phyloP scores from a whole-genome alignment of 2,113 vertebrate genomes.

The Laterallus jamaicensis region DNA sequence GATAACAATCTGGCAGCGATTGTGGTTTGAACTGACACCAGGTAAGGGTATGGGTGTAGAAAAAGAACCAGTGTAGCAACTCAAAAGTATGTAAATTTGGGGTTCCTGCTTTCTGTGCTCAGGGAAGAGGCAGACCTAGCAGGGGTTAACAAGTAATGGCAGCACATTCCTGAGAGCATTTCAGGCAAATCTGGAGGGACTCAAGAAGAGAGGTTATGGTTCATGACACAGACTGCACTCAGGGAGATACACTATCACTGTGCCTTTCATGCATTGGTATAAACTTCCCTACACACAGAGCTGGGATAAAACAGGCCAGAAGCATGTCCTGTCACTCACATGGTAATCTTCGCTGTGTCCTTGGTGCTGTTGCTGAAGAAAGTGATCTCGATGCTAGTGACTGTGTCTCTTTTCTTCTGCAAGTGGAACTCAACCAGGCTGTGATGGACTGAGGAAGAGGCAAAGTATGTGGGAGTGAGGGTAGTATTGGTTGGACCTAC shows the following conservation, averaged over 20 bases:
- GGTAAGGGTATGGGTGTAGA: not conserved
- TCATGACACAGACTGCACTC: not conserved
- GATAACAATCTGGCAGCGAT: not conserved
- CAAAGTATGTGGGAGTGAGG: not conserved
- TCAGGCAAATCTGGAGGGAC: not conserved
- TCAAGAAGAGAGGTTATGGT: not conserved
- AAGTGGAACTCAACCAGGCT: slow-evolving; percentile 77
- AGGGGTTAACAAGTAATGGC: not conserved
- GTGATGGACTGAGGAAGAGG: slow-evolving; percentile 70
- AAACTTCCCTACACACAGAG: not conserved
- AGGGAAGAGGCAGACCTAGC: not conserved
- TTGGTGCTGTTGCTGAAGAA: slow-evolving; percentile 60
- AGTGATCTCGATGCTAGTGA: slow-evolving; percentile 67
- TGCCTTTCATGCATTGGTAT: not conserved
- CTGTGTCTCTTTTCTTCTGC: slow-evolving; percentile 51
- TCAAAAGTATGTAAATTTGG: not conserved
- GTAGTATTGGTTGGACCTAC: not conserved
- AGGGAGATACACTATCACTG: not conserved
- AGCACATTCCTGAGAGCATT: not conserved
- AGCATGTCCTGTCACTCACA: slow-evolving; percentile 65
- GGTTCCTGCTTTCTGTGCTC: not conserved
- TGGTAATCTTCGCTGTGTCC: slow-evolving; percentile 65
- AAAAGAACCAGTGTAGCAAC: not conserved
- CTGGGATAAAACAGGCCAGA: not conserved
- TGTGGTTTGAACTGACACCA: not conserved